A percentile compares a stretch with the other conserved stretches of the same genome.
These are phyloP conservation scores for Murina feae DNA, from an alignment of 2,113 vertebrate genomes.

Conservation along the genomic window DNA sequence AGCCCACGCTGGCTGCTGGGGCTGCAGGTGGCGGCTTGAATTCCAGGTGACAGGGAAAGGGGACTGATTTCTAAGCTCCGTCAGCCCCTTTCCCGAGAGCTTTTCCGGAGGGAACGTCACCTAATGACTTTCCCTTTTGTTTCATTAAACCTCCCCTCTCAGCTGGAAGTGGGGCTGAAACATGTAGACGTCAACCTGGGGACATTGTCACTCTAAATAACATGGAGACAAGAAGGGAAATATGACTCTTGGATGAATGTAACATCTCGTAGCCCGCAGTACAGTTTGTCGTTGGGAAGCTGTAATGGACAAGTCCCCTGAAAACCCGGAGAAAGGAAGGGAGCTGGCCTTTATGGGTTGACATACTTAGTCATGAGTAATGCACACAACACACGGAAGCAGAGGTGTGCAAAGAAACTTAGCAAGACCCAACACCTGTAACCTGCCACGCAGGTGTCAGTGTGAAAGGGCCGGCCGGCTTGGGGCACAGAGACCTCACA, in stretches of 20 bases:
- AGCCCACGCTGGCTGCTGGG: not conserved
- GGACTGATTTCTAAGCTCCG: not conserved
- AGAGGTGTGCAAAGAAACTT: not conserved
- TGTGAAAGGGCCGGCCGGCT: not conserved
- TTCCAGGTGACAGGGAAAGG: not conserved
- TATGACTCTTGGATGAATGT: not conserved
- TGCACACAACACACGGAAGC: rapidly evolving
- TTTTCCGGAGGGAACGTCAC: not conserved
- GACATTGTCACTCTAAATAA: not conserved
- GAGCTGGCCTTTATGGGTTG: not conserved
- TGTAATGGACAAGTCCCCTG: not conserved
- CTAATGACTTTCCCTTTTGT: not conserved
- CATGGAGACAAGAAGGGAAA: not conserved
- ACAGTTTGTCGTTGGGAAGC: not conserved
- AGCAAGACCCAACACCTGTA: not conserved
- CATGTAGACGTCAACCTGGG: not conserved
- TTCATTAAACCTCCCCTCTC: not conserved
- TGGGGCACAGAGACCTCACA: not conserved
- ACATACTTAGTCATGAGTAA: not conserved
- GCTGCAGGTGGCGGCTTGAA: not conserved
- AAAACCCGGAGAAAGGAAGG: not conserved
- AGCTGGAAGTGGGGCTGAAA: not conserved
- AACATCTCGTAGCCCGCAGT: no score
- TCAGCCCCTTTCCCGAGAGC: not conserved
- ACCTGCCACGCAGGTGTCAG: not conserved